Evolutionary conservation across 2,888 invertebrate species (phyloP), one percentile per base, ranked within the genome.

Genomic region (Sicus ferrugineus): DNA sequence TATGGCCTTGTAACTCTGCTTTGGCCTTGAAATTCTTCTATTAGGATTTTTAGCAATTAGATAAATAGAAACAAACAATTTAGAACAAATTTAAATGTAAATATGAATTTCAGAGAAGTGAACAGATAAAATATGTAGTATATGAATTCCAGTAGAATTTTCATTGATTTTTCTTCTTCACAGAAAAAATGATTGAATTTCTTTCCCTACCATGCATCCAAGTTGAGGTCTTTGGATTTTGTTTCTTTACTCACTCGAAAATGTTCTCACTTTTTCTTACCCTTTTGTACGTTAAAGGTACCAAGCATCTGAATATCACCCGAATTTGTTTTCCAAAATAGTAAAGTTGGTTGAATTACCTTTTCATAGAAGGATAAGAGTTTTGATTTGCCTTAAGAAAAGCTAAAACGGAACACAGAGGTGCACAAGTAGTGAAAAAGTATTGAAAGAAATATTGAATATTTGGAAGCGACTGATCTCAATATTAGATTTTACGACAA

Each of bases 101-200:
- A n/a, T n/a, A n/a, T n/a, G n/a, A n/a, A n/a, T n/a, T n/a, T n/a
- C n/a, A n/a, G n/a, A n/a, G n/a, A n/a, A n/a, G n/a, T n/a, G n/a
- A n/a, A n/a, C n/a, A n/a, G n/a, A n/a, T n/a, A n/a, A n/a, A n/a
- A n/a, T n/a, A n/a, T n/a, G n/a, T n/a, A n/a, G 16, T 42, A 42
- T 28, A 54, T 14, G 7, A 54, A 11, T 11, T 54, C 14, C 7
- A 54, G 14, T 14, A 2, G 16, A 7, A 28, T 28, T 54, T 54
- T 54, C 14, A 54, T 54, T 54, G 28, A 54, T 54, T 54, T 54
- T 54, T 54, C 50, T 50, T 50, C 6, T n/a, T 50, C 3, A 16
- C 5, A 21, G 19, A 21, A 50, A 1, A 50, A 26, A 9, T 23
- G 28, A 26, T 7, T 26, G 14, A 26, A 14, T 16, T 26, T 26